These are phyloP conservation scores for Idris sp. DNA, from an alignment of 1,140 invertebrate species.

Conservation along the genomic window DNA sequence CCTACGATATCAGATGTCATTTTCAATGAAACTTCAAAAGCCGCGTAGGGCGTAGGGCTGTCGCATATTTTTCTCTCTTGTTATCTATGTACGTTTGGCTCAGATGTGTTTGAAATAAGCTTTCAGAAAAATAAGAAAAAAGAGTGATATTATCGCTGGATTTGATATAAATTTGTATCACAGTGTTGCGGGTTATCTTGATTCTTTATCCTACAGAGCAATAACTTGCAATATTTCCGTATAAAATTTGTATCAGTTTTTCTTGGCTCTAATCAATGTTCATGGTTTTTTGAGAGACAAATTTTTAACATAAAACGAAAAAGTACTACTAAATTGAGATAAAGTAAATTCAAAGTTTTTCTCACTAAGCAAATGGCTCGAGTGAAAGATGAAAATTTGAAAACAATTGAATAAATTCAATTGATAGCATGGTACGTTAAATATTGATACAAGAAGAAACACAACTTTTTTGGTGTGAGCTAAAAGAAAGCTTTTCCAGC, in stretches of 20 bases:
- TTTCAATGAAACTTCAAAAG: slow-evolving; percentile 49
- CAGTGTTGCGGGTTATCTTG: slow-evolving; percentile 2
- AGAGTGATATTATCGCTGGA: slow-evolving; percentile 43
- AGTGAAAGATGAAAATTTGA: slow-evolving; percentile 9
- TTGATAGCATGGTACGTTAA: slow-evolving; percentile 15
- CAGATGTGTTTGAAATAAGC: slow-evolving; percentile 32
- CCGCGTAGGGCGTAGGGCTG: slow-evolving; percentile 26
- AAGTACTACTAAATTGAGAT: slow-evolving; percentile 1
- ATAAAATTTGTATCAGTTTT: slow-evolving; percentile 20
- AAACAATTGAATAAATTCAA: slow-evolving; percentile 19
- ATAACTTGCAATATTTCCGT: slow-evolving; percentile 13
- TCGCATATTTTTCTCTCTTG: slow-evolving; percentile 29
- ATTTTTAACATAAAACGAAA: slow-evolving; percentile 7
- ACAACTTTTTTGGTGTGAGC: slow-evolving; percentile 24
- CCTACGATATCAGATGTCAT: slow-evolving; percentile 43
- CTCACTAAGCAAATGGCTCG: not conserved
- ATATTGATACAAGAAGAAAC: slow-evolving; percentile 13
- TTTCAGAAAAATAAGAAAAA: slow-evolving; percentile 27
- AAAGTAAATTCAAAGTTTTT: slow-evolving; percentile 7
- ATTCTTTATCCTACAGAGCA: slow-evolving; percentile 23
- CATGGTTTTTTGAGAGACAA: not conserved
- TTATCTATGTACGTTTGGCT: slow-evolving; percentile 38
- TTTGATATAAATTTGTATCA: slow-evolving; percentile 46
- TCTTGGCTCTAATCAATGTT: slow-evolving; percentile 38
- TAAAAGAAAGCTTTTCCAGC: slow-evolving; percentile 32